These are phyloP conservation scores for Camelus bactrianus DNA, from an alignment of 2,113 vertebrate genomes.

Conservation along the genomic window DNA sequence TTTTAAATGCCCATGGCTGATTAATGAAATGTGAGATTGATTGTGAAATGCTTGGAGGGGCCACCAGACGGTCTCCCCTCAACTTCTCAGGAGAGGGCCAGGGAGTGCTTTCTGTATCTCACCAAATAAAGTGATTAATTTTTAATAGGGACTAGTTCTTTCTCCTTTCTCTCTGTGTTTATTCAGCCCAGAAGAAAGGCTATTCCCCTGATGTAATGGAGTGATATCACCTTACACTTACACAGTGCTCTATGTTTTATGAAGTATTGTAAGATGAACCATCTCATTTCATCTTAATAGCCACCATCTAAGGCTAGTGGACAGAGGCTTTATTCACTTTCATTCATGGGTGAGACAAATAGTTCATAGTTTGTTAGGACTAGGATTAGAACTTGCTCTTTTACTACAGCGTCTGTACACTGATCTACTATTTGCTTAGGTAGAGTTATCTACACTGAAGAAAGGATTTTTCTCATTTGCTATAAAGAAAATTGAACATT, in stretches of 20 bases:
- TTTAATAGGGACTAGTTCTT: slow-evolving; percentile 43
- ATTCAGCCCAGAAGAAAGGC: not conserved
- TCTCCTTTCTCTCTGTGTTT: slow-evolving; percentile 27
- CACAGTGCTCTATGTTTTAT: not conserved
- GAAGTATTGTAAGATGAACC: not conserved
- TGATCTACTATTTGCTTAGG: not conserved
- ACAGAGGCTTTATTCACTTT: not conserved
- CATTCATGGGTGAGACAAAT: not conserved
- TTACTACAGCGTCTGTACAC: not conserved
- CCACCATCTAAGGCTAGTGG: not conserved
- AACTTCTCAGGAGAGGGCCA: slow-evolving; percentile 47
- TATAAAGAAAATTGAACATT: slow-evolving; percentile 12
- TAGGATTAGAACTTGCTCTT: not conserved
- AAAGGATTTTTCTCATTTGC: not conserved
- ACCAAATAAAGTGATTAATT: slow-evolving; percentile 68
- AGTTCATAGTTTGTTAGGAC: not conserved
- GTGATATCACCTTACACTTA: not conserved
- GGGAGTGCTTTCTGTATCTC: slow-evolving; percentile 63
- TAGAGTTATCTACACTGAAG: not conserved
- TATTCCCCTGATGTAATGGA: fast-evolving
- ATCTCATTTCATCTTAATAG: not conserved
- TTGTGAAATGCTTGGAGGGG: slow-evolving; percentile 48
- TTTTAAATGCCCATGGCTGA: slow-evolving; percentile 77
- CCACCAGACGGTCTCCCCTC: slow-evolving; percentile 10
- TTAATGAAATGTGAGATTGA: slow-evolving; percentile 69